Evolutionary conservation across 1,140 invertebrate species (phyloP).

Genomic region (Drosophila elegans): DNA sequence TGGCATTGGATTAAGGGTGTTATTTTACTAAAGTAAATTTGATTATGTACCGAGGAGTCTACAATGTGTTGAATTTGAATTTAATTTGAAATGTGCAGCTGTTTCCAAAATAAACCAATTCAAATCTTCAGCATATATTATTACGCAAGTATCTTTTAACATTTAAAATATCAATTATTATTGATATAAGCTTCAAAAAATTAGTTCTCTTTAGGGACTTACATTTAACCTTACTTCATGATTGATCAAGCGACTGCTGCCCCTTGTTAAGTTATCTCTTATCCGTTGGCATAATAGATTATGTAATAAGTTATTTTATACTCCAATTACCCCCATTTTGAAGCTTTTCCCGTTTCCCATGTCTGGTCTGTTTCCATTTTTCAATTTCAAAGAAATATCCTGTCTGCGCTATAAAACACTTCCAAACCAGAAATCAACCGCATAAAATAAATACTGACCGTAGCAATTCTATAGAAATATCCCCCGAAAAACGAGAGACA

Average conservation of each 20-base stretch:
- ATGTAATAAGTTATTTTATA: neutral
- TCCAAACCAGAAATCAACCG: constrained; percentile 44
- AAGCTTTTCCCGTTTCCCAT: constrained; percentile 14
- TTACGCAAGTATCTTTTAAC: no score
- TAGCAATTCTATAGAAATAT: constrained; percentile 54
- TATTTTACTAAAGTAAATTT: constrained; percentile 9
- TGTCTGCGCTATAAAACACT: constrained; percentile 63
- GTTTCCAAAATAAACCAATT: no score
- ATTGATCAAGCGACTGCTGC: neutral
- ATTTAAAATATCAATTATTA: no score
- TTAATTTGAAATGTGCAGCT: neutral
- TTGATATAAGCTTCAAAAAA: no score
- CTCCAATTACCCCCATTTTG: neutral
- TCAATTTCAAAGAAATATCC: constrained; percentile 69
- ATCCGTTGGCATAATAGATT: neutral
- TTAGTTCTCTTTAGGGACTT: no score
- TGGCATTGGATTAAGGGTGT: neutral
- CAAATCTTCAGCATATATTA: no score
- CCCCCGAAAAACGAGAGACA: constrained; percentile 58
- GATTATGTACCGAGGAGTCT: neutral
- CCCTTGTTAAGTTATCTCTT: neutral
- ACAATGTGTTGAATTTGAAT: neutral
- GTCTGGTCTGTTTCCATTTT: constrained; percentile 33
- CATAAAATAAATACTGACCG: constrained; percentile 47
- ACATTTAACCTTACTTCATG: no score